Conservation (phyloP, 2,888 invertebrate genomes). For the Pseudolycoriella hygida region DNA sequence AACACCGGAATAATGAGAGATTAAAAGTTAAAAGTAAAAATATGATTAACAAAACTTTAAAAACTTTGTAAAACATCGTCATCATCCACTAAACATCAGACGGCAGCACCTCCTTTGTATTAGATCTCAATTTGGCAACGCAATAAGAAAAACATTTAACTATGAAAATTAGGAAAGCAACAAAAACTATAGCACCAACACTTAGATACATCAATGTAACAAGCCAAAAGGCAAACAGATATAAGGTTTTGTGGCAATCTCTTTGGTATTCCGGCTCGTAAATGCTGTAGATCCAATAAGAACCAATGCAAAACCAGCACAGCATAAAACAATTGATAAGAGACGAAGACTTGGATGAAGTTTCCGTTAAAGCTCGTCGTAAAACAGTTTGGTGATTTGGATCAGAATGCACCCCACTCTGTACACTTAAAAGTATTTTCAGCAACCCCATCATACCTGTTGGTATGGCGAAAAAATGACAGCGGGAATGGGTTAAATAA, state of each 20-base stretch:
- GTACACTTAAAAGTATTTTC: conserved; percentile 40
- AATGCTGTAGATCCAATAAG: conserved; percentile 50
- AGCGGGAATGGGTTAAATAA: conserved; percentile 7
- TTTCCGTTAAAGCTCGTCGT: conserved; percentile 34
- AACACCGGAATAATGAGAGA: too few relatives aligned
- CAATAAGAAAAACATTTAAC: too few relatives aligned
- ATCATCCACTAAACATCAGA: too few relatives aligned
- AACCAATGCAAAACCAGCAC: conserved; percentile 52
- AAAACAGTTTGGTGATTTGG: conserved; percentile 36
- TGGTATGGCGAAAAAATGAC: conserved; percentile 10
- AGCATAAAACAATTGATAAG: conserved; percentile 44
- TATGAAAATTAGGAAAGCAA: too few relatives aligned
- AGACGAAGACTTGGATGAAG: conserved; percentile 23
- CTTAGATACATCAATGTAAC: conserved; percentile 44
- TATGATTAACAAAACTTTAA: too few relatives aligned
- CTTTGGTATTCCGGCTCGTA: conserved; percentile 40
- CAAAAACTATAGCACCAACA: conserved; percentile 21
- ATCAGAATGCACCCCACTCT: conserved; percentile 33
- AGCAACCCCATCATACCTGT: conserved; percentile 46
- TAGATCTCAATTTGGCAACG: too few relatives aligned
- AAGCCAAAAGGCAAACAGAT: conserved; percentile 50
- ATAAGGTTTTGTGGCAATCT: conserved; percentile 48
- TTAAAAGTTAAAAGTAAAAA: too few relatives aligned
- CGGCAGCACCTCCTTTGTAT: too few relatives aligned
- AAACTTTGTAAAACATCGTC: too few relatives aligned